phyloP scores from a whole-genome alignment of 2,113 vertebrate species.

The Eonycteris spelaea region DNA sequence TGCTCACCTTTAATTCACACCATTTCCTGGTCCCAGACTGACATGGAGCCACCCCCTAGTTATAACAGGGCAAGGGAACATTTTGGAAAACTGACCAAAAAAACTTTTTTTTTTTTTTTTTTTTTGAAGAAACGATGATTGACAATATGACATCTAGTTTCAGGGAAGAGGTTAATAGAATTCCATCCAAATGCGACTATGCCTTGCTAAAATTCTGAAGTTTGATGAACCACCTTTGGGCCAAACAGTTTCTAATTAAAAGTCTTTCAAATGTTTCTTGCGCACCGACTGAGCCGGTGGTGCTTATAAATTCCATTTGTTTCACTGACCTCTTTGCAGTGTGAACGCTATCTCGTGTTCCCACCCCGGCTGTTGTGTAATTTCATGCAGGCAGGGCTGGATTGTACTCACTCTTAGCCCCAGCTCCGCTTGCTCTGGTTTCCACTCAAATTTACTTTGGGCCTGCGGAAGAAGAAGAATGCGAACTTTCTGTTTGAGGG shows the following conservation, averaged over 20 bases:
- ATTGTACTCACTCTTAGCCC: neutral
- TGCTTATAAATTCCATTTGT: conserved; percentile 8
- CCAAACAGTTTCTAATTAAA: conserved; percentile 47
- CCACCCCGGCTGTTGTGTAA: neutral
- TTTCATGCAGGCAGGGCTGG: neutral
- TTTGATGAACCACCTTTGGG: conserved; percentile 43
- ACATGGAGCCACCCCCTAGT: rapidly evolving
- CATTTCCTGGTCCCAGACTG: too few species aligned
- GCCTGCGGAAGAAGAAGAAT: neutral
- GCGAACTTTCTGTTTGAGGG: rapidly evolving
- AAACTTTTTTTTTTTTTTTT: neutral
- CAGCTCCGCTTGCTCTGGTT: neutral
- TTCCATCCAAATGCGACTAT: neutral
- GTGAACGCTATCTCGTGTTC: neutral
- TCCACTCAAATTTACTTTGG: neutral
- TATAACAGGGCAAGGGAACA: neutral
- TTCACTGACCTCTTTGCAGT: neutral
- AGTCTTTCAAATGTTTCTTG: neutral
- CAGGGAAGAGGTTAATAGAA: conserved; percentile 3
- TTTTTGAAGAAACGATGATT: neutral
- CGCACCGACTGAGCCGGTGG: neutral
- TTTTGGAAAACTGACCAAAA: neutral
- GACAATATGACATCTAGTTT: neutral
- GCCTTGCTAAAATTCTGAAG: neutral
- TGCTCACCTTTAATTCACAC: neutral